These are phyloP conservation scores for Plebejus melissa DNA, from an alignment of 2,888 invertebrate genomes.

Conservation along the genomic window DNA sequence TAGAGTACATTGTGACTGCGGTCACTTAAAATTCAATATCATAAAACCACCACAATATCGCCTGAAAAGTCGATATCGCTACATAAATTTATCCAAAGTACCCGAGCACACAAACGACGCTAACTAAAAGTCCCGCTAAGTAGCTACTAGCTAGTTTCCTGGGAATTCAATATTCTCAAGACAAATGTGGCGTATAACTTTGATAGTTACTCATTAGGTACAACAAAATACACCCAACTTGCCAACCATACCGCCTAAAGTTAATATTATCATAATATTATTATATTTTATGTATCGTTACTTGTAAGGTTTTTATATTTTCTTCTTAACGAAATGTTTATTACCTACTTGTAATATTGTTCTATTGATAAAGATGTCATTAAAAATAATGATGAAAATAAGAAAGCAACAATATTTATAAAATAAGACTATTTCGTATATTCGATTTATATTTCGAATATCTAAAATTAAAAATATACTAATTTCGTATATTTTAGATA, in stretches of 20 bases:
- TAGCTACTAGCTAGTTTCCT: constrained; percentile 39
- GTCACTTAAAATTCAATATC: constrained; percentile 26
- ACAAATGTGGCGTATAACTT: constrained; percentile 66
- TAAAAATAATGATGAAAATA: too few species aligned
- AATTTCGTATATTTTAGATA: not conserved
- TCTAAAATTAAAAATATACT: too few species aligned
- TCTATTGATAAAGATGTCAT: too few species aligned
- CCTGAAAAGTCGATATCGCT: constrained; percentile 15
- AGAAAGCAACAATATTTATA: too few species aligned
- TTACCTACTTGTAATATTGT: too few species aligned
- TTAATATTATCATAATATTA: constrained; percentile 31
- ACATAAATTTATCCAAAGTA: constrained; percentile 23
- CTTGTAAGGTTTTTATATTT: too few species aligned
- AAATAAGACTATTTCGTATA: too few species aligned
- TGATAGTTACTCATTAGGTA: constrained; percentile 69
- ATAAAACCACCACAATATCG: constrained; percentile 27
- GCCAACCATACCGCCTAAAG: constrained; percentile 40
- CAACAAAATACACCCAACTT: constrained; percentile 45
- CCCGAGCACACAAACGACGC: constrained; percentile 29
- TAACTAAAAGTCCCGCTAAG: constrained; percentile 37
- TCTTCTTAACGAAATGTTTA: too few species aligned
- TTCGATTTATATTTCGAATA: too few species aligned
- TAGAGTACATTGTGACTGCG: constrained; percentile 11
- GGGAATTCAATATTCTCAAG: constrained; percentile 69
- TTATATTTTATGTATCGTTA: not conserved